These are phyloP conservation scores for Zele albiditarsus DNA, from an alignment of 2,888 invertebrate species.

Conservation along the genomic window DNA sequence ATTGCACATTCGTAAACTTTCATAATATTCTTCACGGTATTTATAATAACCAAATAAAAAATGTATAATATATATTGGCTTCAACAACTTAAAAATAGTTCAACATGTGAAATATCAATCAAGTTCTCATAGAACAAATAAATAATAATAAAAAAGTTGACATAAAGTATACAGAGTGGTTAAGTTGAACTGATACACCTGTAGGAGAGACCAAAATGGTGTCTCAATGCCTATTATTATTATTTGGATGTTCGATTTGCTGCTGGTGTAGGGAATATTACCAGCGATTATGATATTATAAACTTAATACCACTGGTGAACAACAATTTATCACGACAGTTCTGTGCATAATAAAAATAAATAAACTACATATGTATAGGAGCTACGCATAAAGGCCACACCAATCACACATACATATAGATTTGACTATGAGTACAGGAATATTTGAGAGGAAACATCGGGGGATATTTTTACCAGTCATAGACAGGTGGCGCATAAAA, in stretches of 20 bases:
- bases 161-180: background rate
- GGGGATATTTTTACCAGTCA: no score
- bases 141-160: background rate
- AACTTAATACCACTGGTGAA: background rate
- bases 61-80: background rate
- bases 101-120: background rate
- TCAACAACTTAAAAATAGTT: background rate
- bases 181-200: background rate
- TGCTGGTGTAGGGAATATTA: background rate
- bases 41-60: background rate
- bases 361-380: background rate
- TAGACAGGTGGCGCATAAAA: no score
- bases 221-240: background rate
- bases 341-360: background rate
- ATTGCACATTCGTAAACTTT: background rate
- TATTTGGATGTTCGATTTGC: background rate
- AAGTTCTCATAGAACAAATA: background rate
- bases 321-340: background rate
- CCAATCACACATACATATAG: no score
- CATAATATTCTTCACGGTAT: background rate
- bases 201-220: background rate
- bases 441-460: no score
- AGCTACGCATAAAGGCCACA: no score
- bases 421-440: no score
- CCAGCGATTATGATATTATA: background rate